Base-by-base conservation (phyloP, 1,140 invertebrate species). In the Atta colombica region DNA sequence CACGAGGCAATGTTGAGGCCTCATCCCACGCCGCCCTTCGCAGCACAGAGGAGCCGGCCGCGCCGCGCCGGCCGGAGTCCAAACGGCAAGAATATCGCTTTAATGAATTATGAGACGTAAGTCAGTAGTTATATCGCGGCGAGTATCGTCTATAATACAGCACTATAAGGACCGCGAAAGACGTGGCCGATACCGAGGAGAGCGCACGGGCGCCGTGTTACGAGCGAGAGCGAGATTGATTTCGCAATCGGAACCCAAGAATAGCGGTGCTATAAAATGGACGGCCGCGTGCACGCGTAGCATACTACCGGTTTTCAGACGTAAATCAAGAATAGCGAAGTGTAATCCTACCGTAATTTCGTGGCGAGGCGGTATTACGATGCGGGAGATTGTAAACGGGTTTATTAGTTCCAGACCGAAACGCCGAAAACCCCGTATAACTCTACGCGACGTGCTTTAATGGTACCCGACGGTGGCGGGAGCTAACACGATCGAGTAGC, bases 211-310 rank as follows among this genome's bases (percentile, higher is more conserved):
- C 87, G 88, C 82, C 68, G 74, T 51, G 87, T 90, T 91, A 90
- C 89, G 87, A 91, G 89, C 89, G 84, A 89, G 89, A 91, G 63
- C 88, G 85, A 89, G 90, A 91, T 91, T 91, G 90, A 91, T 91
- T 91, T 91, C 87, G 90, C 90, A 91, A 91, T 91, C 90, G 90
- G 87, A 91, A 84, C 51, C 90, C 75, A 91, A 91, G 90, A 91
- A 91, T 91, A 91, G 89, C 87, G 68, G 39, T 65, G 84, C 75
- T 75, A 77, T 84, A 88, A 91, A 91, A 91, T 45, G 86, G 82
- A 31, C 61, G 66, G 31, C 28, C 25, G 35, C 49, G 25, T 31
- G 14, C 60, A 8, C 3, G 25, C 58, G 39, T 12, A n/a, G 18
- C 28, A 49, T 28, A 90, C 89, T 90, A 90, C 89, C 87, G 89